Evolutionary conservation across 2,113 vertebrate genomes (phyloP).

Genomic region (Isurus oxyrinchus): DNA sequence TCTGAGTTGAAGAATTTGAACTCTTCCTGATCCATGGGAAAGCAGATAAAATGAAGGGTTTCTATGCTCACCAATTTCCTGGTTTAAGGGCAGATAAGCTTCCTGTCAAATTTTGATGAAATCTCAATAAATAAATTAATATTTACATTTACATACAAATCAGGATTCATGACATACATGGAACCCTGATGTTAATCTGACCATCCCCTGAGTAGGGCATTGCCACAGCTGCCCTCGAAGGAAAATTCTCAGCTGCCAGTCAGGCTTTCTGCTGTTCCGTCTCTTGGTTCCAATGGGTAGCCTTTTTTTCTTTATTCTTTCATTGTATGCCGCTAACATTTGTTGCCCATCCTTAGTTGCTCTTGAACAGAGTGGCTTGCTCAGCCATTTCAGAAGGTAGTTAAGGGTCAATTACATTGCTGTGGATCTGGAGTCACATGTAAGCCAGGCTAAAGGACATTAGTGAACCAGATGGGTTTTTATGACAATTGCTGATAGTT

Average conservation of each 20-base stretch:
- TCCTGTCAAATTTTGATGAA: background rate
- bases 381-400: no score
- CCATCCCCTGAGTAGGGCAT: background rate
- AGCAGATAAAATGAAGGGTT: background rate
- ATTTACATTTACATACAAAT: background rate
- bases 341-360: no score
- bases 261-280: background rate
- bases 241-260: background rate
- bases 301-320: background rate
- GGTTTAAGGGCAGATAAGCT: background rate
- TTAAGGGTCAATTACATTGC: no score
- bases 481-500: no score
- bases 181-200: background rate
- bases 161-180: background rate
- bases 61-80: background rate
- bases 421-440: no score
- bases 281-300: background rate
- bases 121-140: background rate
- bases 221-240: background rate
- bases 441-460: no score
- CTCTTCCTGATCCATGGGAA: background rate
- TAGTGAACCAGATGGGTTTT: no score
- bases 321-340: no score
- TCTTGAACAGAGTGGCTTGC: no score
- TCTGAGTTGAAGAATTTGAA: background rate